phyloP scores from a whole-genome alignment of 2,888 invertebrate genomes.

The Noctua fimbriata region DNA sequence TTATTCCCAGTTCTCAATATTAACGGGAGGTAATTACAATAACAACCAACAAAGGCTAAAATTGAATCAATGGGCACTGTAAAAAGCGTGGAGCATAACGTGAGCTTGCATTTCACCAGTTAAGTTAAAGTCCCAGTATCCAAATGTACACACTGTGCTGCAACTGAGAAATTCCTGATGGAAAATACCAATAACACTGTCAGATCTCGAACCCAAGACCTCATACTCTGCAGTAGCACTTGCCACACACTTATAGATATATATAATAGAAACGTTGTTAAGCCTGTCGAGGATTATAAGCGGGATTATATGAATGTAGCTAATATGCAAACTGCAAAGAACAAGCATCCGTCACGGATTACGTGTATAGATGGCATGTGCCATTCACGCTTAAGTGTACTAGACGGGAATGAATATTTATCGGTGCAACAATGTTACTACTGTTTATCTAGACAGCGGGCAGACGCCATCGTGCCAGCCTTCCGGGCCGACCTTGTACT shows the following conservation, averaged over 20 bases:
- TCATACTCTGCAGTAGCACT: neutral
- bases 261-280: neutral
- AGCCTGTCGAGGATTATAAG: slow-evolving; percentile 1
- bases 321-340: slow-evolving; percentile 28
- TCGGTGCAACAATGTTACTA: slow-evolving; percentile 42
- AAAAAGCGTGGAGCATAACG: neutral
- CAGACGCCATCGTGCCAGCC: slow-evolving; percentile 57
- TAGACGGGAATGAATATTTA: slow-evolving; percentile 52
- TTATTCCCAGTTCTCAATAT: neutral
- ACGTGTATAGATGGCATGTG: slow-evolving; percentile 27
- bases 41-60: neutral
- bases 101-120: neutral
- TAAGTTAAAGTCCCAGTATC: neutral
- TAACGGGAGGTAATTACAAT: neutral
- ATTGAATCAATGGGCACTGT: neutral
- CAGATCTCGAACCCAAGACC: neutral
- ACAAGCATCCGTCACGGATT: slow-evolving; percentile 44
- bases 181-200: neutral
- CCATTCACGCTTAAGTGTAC: slow-evolving; percentile 33
- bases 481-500: slow-evolving; percentile 52
- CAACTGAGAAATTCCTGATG: neutral
- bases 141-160: neutral
- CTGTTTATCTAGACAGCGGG: slow-evolving; percentile 54
- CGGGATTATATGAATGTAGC: slow-evolving; percentile 42
- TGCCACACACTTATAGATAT: neutral